These are phyloP conservation scores for Brenthis hecate DNA, from an alignment of 2,888 invertebrate genomes.

Conservation along the genomic window DNA sequence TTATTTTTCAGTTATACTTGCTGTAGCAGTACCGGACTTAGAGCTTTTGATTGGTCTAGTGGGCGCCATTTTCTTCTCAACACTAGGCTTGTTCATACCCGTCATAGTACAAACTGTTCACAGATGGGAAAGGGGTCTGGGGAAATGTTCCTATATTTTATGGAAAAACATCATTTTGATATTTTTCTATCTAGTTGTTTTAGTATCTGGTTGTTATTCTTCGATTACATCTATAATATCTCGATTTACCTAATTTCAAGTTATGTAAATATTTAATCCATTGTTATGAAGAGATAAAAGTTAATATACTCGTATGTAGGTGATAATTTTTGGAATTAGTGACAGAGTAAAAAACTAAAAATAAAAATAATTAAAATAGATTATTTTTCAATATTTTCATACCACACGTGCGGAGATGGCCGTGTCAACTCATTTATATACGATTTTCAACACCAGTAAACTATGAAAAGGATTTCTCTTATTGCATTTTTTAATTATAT, in stretches of 20 bases:
- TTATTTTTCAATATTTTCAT: no score
- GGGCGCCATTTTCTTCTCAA: conserved; percentile 89
- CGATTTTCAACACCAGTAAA: no score
- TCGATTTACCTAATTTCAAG: conserved; percentile 23
- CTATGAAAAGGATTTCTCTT: no score
- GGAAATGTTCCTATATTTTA: conserved; percentile 84
- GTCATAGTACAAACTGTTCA: conserved; percentile 88
- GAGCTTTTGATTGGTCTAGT: conserved; percentile 94
- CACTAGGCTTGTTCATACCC: conserved; percentile 88
- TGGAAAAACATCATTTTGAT: conserved; percentile 83
- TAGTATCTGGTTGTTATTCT: conserved; percentile 66
- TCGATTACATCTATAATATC: conserved; percentile 56
- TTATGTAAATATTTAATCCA: neutral
- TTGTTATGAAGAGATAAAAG: no score
- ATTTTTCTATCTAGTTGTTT: conserved; percentile 59
- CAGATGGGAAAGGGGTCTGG: conserved; percentile 85
- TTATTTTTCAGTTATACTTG: conserved; percentile 84
- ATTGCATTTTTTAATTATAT: no score
- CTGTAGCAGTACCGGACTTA: conserved; percentile 90
- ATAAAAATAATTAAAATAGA: no score
- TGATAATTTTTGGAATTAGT: no score
- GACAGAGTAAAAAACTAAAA: no score
- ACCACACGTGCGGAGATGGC: no score
- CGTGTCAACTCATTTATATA: no score
- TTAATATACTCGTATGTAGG: no score